Percentiles rank a stretch among this genome's conserved stretches.
These are phyloP conservation scores for Okamejei kenojei DNA, from an alignment of 2,797 vertebrate genomes.

Conservation along the genomic window DNA sequence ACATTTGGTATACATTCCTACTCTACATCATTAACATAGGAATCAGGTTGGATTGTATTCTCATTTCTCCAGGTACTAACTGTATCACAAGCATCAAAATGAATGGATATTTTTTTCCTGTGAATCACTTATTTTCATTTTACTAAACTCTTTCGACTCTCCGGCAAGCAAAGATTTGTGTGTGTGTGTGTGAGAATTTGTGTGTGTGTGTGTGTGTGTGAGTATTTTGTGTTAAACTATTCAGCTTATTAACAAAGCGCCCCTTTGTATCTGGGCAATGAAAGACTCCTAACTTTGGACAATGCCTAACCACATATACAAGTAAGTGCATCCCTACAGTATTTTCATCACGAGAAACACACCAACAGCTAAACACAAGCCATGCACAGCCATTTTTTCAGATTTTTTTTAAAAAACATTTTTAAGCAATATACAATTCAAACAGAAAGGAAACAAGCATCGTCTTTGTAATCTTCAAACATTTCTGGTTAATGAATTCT, in stretches of 20 bases:
- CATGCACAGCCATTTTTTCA: conserved; percentile 79
- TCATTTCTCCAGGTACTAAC: conserved; percentile 83
- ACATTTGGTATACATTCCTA: conserved; percentile 99
- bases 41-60: conserved; percentile 71
- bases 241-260: conserved; percentile 53
- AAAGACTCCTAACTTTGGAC: conserved; percentile 71
- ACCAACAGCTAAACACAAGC: conserved; percentile 87
- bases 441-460: conserved; percentile 81
- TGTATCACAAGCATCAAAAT: conserved; percentile 88
- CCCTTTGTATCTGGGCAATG: conserved; percentile 64
- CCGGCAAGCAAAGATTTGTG: conserved; percentile 4
- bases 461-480: conserved; percentile 51
- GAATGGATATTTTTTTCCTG: conserved; percentile 76
- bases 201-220: neutral
- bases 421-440: conserved; percentile 92
- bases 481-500: conserved; percentile 26
- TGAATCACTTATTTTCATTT: conserved; percentile 68
- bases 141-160: conserved; percentile 66
- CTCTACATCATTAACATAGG: conserved; percentile 96
- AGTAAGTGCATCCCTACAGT: conserved; percentile 87
- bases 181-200: neutral
- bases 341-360: conserved; percentile 80
- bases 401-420: conserved; percentile 64
- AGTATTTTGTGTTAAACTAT: conserved; percentile 21
- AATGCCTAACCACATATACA: conserved; percentile 83